Conservation (phyloP, 1,140 invertebrate species). For the Aphis craccivora region DNA sequence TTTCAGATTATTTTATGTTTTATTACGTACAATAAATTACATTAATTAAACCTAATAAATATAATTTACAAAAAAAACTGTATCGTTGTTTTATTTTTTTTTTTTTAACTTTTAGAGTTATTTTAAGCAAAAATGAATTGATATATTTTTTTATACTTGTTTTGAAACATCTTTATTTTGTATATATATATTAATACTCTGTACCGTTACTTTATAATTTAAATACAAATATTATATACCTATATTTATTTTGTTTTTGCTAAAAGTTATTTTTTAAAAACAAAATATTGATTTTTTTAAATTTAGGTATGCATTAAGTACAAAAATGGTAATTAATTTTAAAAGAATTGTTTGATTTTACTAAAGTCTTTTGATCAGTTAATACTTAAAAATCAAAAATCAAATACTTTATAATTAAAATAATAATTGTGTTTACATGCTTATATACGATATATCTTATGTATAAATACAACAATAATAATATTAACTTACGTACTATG, state of each 20-base stretch:
- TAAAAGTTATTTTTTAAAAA: not conserved
- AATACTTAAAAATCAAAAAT: not conserved
- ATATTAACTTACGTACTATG: not conserved
- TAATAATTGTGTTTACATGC: not conserved
- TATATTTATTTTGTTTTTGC: slow-evolving; percentile 3
- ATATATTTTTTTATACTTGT: not conserved
- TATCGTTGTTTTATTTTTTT: not conserved
- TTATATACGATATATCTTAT: not conserved
- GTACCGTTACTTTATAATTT: not conserved
- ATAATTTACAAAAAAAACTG: not conserved
- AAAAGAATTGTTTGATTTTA: not conserved
- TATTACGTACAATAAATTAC: not conserved
- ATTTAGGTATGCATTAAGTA: not conserved
- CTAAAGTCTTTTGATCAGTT: not conserved
- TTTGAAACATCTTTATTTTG: not conserved
- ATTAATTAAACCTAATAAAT: not conserved
- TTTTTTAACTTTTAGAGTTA: not conserved
- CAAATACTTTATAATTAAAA: not conserved
- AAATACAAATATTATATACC: not conserved
- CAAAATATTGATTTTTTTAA: slow-evolving; percentile 8
- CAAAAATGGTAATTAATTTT: not conserved
- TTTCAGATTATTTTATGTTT: not conserved
- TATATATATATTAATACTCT: slow-evolving; percentile 3
- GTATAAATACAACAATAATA: not conserved
- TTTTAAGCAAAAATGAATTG: not conserved